Conservation (phyloP, 2,113 vertebrate genomes). For the Xiphophorus hellerii region DNA sequence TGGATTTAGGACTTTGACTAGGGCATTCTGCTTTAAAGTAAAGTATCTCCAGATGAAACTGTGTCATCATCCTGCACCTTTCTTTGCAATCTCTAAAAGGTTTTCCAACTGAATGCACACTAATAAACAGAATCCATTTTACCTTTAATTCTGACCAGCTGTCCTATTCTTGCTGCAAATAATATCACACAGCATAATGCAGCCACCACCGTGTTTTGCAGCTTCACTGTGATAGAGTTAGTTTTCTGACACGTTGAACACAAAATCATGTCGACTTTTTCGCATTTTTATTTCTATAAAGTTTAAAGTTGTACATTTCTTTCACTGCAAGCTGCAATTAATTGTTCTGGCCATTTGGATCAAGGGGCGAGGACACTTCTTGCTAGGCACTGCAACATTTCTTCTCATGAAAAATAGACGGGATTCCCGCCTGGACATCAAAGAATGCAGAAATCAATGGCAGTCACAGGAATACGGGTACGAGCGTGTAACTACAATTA, state of each 20-base stretch:
- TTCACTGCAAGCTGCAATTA: not conserved
- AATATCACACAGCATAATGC: not conserved
- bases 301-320: not conserved
- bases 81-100: not conserved
- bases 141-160: not conserved
- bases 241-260: not conserved
- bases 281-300: not conserved
- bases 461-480: slow-evolving; percentile 21
- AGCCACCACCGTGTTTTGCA: not conserved
- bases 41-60: too few relatives aligned
- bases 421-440: not conserved
- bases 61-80: too few relatives aligned
- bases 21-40: not conserved
- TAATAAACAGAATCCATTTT: not conserved
- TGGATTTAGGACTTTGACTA: not conserved
- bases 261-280: too few relatives aligned
- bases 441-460: slow-evolving; percentile 38
- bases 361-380: not conserved
- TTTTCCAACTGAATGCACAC: not conserved
- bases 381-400: not conserved
- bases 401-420: not conserved
- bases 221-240: too few relatives aligned
- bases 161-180: not conserved
- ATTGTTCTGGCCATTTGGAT: not conserved
- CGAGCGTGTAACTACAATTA: slow-evolving; percentile 4